Conservation (phyloP, 1,140 invertebrate genomes). For the Microplitis mediator region DNA sequence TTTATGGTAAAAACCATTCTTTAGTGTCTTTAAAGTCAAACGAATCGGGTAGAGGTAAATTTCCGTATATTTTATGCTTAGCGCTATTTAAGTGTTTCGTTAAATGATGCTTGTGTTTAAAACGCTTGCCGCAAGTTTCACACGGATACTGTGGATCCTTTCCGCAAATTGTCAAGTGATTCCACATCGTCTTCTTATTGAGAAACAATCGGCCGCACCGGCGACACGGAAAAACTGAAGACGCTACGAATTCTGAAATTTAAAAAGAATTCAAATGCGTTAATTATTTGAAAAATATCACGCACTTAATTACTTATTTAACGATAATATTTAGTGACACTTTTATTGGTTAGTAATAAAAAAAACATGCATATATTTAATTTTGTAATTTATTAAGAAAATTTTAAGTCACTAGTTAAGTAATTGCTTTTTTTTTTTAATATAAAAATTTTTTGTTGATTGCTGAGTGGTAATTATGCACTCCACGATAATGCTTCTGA, state of each 20-base stretch:
- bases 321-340: too few relatives aligned
- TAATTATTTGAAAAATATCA: neutral
- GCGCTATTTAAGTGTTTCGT: conserved; percentile 53
- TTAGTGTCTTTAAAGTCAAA: conserved; percentile 16
- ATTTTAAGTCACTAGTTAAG: too few relatives aligned
- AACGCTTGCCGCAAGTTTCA: conserved; percentile 60
- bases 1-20: conserved; percentile 24
- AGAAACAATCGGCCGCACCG: conserved; percentile 43
- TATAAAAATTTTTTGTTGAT: too few relatives aligned
- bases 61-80: conserved; percentile 23
- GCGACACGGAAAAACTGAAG: conserved; percentile 34
- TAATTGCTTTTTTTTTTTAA: too few relatives aligned
- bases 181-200: conserved; percentile 43
- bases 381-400: too few relatives aligned
- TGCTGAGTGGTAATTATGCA: neutral
- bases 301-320: too few relatives aligned
- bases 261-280: conserved; percentile 11
- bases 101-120: conserved; percentile 61
- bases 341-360: too few relatives aligned
- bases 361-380: too few relatives aligned
- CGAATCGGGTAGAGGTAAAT: neutral
- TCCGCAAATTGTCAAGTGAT: conserved; percentile 43
- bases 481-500: conserved; percentile 46
- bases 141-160: conserved; percentile 50
- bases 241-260: conserved; percentile 29